Base-by-base conservation (phyloP, 2,888 invertebrate genomes). In the Coelinius sp. region DNA sequence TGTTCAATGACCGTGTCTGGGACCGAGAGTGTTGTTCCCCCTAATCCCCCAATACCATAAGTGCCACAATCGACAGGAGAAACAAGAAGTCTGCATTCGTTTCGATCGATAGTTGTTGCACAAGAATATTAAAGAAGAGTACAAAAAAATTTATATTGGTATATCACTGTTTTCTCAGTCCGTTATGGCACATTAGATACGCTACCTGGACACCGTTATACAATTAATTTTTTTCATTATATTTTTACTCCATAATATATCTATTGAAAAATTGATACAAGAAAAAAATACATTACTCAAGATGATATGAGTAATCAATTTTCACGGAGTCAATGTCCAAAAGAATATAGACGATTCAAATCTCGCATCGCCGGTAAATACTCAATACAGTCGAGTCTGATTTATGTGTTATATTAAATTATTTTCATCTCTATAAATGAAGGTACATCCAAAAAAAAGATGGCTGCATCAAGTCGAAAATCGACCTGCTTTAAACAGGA, bases 1-100 rank as follows among this genome's bases (percentile, higher is more conserved):
- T 66, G 44, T 35, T 63, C 68, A 44, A 59, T 59, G 68, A 31
- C 62, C 67, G 71, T 27, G 73, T 68, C 59, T 10, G 46, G 64
- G 65, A 63, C 64, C 22, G 64, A 46, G 31, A 38, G 56, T 38
- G 46, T 12, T 53, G 41, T 8, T 17, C 44, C 44, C 24, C 25
- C 22, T 25, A 44, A 22, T 41, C 35, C 49, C 49, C 24, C 53
- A 41, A 20, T 24, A 27, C 56, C 27, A 17, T 59, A 35, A 59
- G 59, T 59, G 31, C 35, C 31, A 31, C 20, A 35, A 31, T 31
- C 31, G 17, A 12, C n/a, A 31, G 14, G 31, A 27, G 56, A 27
- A 35, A 20, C 31, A 59, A 59, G 59, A 59, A 35, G 20, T 31
- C 20, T 59, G 59, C 59, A 59, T 14, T 27, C 20, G 14, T 59